Conservation (phyloP, 2,888 invertebrate species). For the Caenorhabditis sp. region DNA sequence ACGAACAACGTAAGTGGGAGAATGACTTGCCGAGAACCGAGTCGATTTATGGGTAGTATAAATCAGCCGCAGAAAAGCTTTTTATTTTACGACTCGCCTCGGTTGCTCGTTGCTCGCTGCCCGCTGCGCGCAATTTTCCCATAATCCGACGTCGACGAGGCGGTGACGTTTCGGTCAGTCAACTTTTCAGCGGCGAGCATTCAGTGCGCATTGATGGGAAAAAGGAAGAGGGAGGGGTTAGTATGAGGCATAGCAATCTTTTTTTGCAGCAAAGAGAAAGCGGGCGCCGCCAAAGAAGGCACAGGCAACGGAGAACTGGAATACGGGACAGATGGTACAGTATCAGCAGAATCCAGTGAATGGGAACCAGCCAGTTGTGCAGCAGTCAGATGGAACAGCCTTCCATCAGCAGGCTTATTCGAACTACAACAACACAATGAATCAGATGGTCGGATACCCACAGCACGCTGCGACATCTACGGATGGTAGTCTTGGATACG, state of each 20-base stretch:
- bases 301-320: background rate
- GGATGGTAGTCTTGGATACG: no score
- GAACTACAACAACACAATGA: no score
- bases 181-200: background rate
- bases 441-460: no score
- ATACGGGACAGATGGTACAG: no score
- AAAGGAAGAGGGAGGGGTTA: background rate
- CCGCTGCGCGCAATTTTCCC: slow-evolving; percentile 28
- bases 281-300: slow-evolving; percentile 24
- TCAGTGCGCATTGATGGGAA: background rate
- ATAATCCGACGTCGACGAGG: slow-evolving; percentile 16
- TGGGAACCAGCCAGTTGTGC: no score
- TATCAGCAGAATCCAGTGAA: no score
- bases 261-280: slow-evolving; percentile 13
- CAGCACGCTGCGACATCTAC: no score
- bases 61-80: slow-evolving; percentile 5
- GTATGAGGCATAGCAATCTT: background rate
- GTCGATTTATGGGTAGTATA: background rate
- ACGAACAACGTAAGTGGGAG: slow-evolving; percentile 5
- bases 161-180: slow-evolving; percentile 7
- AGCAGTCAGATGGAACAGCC: no score
- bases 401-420: no score
- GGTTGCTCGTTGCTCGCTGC: slow-evolving; percentile 14
- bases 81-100: slow-evolving; percentile 17
- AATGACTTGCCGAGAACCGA: background rate